Evolutionary conservation across 2,797 vertebrate genomes (phyloP), one percentile per base, ranked within the genome.

Genomic region (Pangasius krempfi): DNA sequence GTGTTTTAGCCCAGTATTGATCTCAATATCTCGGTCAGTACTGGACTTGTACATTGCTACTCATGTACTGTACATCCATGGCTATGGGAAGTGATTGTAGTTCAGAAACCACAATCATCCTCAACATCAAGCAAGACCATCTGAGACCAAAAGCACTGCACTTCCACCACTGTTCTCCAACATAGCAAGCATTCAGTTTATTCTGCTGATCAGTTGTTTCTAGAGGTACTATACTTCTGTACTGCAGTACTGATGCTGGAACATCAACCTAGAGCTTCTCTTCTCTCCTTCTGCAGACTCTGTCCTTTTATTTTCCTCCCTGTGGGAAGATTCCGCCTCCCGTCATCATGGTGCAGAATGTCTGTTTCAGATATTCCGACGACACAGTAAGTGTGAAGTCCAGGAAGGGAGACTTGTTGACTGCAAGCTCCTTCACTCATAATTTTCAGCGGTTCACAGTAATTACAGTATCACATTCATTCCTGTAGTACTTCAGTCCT

Each of bases 261-360:
- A 10, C 33, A 64, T 44, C 1, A 47, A 18, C 12, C 30, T 25
- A 40, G 56, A 60, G 27, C 78, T 18, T 92, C 16, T 44, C 88
- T 60, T 89, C 18, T 62, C 47, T 60, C 40, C 44, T 80, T 86
- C 20, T 25, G 20, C 93, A 99, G 99, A 99, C 99, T 2, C 95
- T 99, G 94, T 98, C 98, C 5, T 99, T 99, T 96, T 97, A 94
- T 95, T 99, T 99, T 95, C 97, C 97, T 1, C 95, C 98, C 14
- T 99, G 99, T 96, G 99, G 99, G 93, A 99, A 99, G 96, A 99
- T 99, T 87, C 99, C 99, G 62, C 99, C 99, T 87, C 99, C 99
- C 1, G 98, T 99, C 94, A 99, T 99, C 93, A 99, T 99, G 99
- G 99, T 99, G 93, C 99, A 99, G 94, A 98, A 99, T 0, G 99